Conservation (phyloP, 2,888 invertebrate genomes). For the Acanthosepion esculentum region DNA sequence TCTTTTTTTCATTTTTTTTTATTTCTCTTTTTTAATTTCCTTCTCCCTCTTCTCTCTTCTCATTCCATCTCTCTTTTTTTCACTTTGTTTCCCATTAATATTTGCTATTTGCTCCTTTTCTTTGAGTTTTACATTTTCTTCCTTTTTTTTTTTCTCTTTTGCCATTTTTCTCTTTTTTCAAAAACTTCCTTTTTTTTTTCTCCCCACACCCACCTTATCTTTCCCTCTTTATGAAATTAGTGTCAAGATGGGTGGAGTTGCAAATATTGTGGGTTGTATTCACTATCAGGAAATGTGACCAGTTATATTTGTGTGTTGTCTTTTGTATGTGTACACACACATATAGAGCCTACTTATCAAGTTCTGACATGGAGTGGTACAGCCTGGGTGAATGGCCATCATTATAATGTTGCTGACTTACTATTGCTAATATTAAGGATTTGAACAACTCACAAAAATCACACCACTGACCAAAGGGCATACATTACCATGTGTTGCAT, state of each 20-base stretch:
- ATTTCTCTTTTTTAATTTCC: background rate
- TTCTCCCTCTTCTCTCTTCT: background rate
- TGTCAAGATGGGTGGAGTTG: background rate
- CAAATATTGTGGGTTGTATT: background rate
- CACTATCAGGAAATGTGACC: background rate
- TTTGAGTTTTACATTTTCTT: background rate
- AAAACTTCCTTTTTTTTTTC: background rate
- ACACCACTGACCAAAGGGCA: no score
- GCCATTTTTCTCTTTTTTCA: background rate
- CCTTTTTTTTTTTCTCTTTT: background rate
- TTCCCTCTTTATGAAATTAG: background rate
- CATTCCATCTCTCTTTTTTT: background rate
- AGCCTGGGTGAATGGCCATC: background rate
- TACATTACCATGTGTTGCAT: no score
- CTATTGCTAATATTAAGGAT: background rate
- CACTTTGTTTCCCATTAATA: background rate
- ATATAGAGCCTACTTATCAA: background rate
- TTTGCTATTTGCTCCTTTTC: background rate
- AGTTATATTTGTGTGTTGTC: background rate
- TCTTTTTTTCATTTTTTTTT: background rate
- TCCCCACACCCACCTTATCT: background rate
- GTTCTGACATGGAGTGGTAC: background rate
- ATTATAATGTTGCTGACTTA: background rate
- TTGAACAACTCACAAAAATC: background rate
- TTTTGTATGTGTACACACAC: background rate